Evolutionary conservation across 1,140 invertebrate species (phyloP).

Genomic region (Pomacea maculata): DNA sequence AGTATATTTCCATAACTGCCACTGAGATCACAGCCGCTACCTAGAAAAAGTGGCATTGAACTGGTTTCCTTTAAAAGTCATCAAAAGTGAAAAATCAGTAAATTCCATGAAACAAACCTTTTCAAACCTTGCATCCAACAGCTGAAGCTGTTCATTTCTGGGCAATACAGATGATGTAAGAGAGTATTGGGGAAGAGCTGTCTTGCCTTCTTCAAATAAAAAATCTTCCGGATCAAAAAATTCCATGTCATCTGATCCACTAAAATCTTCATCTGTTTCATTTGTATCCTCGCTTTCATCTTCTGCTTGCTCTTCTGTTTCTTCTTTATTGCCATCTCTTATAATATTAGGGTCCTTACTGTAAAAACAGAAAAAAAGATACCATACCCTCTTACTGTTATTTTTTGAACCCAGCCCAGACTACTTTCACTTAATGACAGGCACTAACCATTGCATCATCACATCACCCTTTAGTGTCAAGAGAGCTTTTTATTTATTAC

Average conservation of each 20-base stretch:
- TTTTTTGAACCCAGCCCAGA: too few species aligned
- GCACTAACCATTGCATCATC: too few species aligned
- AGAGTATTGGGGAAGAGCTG: constrained; percentile 92
- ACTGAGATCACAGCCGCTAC: too few species aligned
- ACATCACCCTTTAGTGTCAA: too few species aligned
- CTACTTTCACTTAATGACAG: too few species aligned
- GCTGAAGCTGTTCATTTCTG: constrained; percentile 82
- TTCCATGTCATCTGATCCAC: constrained; percentile 37
- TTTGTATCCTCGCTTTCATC: neutral
- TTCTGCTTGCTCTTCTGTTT: neutral
- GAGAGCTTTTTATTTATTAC: too few species aligned
- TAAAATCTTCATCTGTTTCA: neutral
- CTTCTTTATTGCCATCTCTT: neutral
- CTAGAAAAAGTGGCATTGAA: neutral
- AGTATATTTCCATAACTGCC: too few species aligned
- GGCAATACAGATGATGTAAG: constrained; percentile 91
- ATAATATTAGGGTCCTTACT: too few species aligned
- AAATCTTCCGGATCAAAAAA: constrained; percentile 41
- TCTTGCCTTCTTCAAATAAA: constrained; percentile 78
- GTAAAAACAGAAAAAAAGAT: neutral
- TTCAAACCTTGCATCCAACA: constrained; percentile 93
- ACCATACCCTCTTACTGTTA: too few species aligned
- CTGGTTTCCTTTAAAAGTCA: neutral
- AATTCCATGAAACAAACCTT: constrained; percentile 69
- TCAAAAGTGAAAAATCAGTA: neutral